phyloP scores from a whole-genome alignment of 2,113 vertebrate genomes.

The Chunga burmeisteri region DNA sequence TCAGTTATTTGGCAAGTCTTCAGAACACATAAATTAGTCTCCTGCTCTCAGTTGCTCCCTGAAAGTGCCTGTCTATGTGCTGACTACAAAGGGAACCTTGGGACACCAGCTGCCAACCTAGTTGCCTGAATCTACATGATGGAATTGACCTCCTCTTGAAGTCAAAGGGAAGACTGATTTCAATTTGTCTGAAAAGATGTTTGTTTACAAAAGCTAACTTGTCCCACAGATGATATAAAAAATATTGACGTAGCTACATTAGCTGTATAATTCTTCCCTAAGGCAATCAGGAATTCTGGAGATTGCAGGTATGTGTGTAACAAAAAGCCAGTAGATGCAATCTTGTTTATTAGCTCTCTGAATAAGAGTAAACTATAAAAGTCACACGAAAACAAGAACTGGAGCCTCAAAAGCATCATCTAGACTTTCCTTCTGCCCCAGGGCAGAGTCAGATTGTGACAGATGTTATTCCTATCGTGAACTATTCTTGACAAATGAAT shows the following conservation, averaged over 20 bases:
- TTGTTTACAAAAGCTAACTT: constrained; percentile 38
- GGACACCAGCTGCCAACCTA: not conserved
- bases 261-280: not conserved
- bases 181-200: not conserved
- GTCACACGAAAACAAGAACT: not conserved
- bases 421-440: not conserved
- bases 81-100: not conserved
- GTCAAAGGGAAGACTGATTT: not conserved
- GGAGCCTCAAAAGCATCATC: not conserved
- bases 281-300: not conserved
- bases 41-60: not conserved
- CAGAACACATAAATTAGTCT: not conserved
- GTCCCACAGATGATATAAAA: constrained; percentile 1
- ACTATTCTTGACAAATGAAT: not conserved
- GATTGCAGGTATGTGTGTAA: not conserved
- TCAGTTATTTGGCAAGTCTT: not conserved
- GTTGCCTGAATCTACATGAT: not conserved
- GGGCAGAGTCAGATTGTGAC: not conserved
- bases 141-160: not conserved
- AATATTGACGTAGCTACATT: not conserved
- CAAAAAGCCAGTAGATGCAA: not conserved
- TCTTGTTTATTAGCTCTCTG: not conserved
- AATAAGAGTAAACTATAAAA: not conserved
- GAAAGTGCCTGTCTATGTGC: not conserved
- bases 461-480: not conserved